Conservation (phyloP, 2,797 vertebrate species). For the Cossypha caffra region DNA sequence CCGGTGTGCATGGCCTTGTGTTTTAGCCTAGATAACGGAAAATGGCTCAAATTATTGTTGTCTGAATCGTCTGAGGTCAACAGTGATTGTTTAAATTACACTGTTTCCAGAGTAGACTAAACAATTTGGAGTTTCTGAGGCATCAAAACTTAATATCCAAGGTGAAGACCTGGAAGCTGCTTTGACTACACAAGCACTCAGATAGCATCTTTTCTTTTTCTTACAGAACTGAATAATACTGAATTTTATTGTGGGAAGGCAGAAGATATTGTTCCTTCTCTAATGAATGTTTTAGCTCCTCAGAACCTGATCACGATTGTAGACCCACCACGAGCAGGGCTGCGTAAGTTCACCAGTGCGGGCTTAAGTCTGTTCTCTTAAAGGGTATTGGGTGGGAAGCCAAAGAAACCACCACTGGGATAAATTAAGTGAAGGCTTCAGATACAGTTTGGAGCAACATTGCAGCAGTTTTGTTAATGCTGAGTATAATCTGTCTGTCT, state of each 20-base stretch:
- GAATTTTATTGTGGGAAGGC: conserved; percentile 96
- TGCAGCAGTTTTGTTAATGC: background rate
- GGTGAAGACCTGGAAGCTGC: background rate
- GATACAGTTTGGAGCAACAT: background rate
- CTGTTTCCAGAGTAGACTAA: background rate
- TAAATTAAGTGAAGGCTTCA: background rate
- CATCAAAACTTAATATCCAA: background rate
- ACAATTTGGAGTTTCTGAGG: background rate
- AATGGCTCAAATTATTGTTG: background rate
- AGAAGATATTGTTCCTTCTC: conserved; percentile 88
- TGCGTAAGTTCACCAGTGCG: conserved; percentile 83
- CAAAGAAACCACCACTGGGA: background rate
- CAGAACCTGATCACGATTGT: conserved; percentile 87
- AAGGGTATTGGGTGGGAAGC: background rate
- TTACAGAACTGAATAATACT: conserved; percentile 85
- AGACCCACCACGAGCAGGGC: conserved; percentile 93
- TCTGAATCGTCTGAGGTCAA: background rate
- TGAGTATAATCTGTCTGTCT: background rate
- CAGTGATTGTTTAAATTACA: background rate
- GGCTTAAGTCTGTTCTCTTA: background rate
- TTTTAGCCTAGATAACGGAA: background rate
- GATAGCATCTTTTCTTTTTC: background rate
- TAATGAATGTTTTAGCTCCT: conserved; percentile 84
- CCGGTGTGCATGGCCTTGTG: background rate
- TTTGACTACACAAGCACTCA: background rate